A percentile compares a stretch with the other conserved stretches of the same genome.
Evolutionary conservation across 1,140 invertebrate genomes (phyloP).

Genomic region (Zaprionus ghesquierei): DNA sequence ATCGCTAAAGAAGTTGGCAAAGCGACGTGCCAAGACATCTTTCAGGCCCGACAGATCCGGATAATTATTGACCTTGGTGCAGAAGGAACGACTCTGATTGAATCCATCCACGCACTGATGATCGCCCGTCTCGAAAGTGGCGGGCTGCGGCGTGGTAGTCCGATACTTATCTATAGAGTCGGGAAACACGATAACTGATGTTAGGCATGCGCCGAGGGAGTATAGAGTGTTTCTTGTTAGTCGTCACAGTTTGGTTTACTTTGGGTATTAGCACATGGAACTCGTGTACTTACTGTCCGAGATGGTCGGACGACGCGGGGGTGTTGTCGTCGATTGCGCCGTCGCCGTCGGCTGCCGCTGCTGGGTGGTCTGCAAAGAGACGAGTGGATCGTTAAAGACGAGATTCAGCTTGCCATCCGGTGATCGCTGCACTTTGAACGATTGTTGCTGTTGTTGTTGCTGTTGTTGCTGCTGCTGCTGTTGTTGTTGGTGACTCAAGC

Average conservation of each 20-base stretch:
- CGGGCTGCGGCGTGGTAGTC: not conserved
- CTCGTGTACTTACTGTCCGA: constrained; percentile 57
- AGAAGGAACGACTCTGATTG: constrained; percentile 60
- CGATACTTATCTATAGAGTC: constrained; percentile 33
- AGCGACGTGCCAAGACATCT: constrained; percentile 34
- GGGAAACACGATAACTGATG: constrained; percentile 70
- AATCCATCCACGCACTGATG: constrained; percentile 47
- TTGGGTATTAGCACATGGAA: not conserved
- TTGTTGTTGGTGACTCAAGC: constrained; percentile 62
- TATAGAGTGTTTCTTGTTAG: constrained; percentile 64
- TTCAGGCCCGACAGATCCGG: constrained; percentile 59
- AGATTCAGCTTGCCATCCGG: constrained; percentile 81
- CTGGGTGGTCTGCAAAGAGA: constrained; percentile 61
- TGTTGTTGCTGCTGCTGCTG: not conserved
- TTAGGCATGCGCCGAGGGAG: constrained; percentile 61
- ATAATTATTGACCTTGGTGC: constrained; percentile 71
- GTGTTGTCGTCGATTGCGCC: not conserved
- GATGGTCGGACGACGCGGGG: constrained; percentile 27
- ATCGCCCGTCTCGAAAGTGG: not conserved
- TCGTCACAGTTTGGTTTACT: constrained; percentile 18
- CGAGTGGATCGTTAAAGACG: constrained; percentile 75
- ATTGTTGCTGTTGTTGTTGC: constrained; percentile 37
- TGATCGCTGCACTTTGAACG: constrained; percentile 80
- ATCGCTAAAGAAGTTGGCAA: constrained; percentile 63
- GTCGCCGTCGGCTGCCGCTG: not conserved